phyloP scores from a whole-genome alignment of 2,113 vertebrate species.

The Oncorhynchus nerka region DNA sequence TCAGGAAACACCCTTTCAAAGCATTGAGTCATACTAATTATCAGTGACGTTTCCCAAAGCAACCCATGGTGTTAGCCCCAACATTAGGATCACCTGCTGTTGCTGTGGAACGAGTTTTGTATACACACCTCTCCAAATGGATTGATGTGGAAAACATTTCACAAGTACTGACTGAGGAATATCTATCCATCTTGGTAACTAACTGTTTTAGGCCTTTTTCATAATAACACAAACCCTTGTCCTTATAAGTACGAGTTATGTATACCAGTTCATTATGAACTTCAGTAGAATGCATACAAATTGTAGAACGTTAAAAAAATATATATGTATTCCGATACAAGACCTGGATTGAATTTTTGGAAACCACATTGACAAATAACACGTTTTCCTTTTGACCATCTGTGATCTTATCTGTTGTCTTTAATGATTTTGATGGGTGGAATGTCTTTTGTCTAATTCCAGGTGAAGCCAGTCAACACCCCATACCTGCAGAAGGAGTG shows the following conservation, averaged over 20 bases:
- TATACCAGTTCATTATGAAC: neutral
- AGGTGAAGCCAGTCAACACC: conserved; percentile 49
- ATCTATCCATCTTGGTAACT: neutral
- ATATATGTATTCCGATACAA: neutral
- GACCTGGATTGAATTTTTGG: neutral
- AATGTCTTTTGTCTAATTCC: conserved; percentile 12
- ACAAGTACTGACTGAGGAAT: neutral
- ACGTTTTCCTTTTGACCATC: neutral
- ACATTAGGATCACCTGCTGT: no score
- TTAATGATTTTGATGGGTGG: conserved; percentile 7
- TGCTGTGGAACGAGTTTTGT: neutral
- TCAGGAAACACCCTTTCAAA: neutral
- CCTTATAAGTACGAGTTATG: neutral
- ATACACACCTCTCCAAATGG: neutral
- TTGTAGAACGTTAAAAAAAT: no score
- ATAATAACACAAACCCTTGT: conserved; percentile 5
- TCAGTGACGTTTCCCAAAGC: no score
- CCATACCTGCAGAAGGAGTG: conserved; percentile 74
- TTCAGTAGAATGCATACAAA: no score
- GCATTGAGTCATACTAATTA: neutral
- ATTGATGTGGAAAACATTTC: neutral
- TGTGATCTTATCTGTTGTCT: conserved; percentile 44
- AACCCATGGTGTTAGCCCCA: no score
- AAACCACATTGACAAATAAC: neutral
- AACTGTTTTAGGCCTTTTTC: neutral